phyloP scores from a whole-genome alignment of 2,797 vertebrate species.

The Rhinoraja longicauda region DNA sequence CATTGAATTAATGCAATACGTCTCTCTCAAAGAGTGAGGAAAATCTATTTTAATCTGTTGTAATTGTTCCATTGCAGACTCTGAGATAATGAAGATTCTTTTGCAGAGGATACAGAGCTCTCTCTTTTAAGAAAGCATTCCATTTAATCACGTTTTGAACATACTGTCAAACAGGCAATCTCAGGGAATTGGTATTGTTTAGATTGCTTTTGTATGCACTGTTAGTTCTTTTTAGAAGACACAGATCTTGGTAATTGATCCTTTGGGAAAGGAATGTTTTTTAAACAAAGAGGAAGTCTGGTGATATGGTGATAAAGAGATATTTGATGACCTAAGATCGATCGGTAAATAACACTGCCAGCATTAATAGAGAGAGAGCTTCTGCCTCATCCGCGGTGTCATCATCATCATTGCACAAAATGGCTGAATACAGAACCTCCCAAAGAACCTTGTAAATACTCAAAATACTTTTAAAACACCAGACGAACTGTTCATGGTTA shows the following conservation, averaged over 20 bases:
- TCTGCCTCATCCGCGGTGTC: neutral
- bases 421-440: neutral
- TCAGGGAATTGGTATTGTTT: neutral
- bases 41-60: conserved; percentile 10
- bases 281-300: neutral
- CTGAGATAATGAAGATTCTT: neutral
- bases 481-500: neutral
- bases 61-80: neutral
- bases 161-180: neutral
- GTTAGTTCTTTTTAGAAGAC: neutral
- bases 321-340: neutral
- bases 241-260: neutral
- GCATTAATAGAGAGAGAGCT: neutral
- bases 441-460: neutral
- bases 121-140: neutral
- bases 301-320: neutral
- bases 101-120: neutral
- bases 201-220: neutral
- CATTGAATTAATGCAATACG: conserved; percentile 16
- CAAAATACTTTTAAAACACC: neutral
- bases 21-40: neutral
- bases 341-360: neutral
- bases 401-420: neutral
- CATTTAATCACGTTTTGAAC: neutral
- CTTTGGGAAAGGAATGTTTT: neutral